Evolutionary conservation across 1,140 invertebrate species (phyloP), one percentile per base, ranked within the genome.

Genomic region (Diachasmimorpha longicaudata): DNA sequence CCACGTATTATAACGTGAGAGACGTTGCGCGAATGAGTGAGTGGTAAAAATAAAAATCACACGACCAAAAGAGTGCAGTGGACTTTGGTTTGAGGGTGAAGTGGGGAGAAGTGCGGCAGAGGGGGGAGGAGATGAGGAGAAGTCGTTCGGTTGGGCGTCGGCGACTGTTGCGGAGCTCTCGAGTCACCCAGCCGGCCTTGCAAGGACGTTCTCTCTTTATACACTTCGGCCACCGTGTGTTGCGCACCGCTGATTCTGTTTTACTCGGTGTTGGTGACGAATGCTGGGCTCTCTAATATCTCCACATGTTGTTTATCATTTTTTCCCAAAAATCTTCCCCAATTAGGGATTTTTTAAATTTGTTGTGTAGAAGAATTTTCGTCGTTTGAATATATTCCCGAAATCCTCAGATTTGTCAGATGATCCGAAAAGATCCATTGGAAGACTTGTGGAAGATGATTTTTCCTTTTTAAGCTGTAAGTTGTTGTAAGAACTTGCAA

Each of bases 131-230:
- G 21, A 31, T n/a, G 44, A 44, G 68, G 66, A 42, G 19, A 19
- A 25, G 19, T 63, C 46, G 58, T 13, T 44, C 23, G 69, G 70
- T 76, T 76, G 72, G 72, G 70, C 76, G 76, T 76, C 74, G 79
- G 67, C 77, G 71, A 75, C 55, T 72, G 76, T 74, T 72, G 76
- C 69, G 71, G 71, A 13, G 58, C 58, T 4, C 58, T 71, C 75
- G 58, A 63, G 58, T 63, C 23, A 1, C 58, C 23, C 58, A 23
- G 71, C 44, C 74, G 76, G 68, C 79, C 79, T 80, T 80, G 79
- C 79, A 80, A 80, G 79, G 79, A 80, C 79, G 79, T 76, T 78
- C 77, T 72, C 70, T 71, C 48, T 52, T 52, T 75, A 58, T 66
- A 44, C 36, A 8, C 66, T 37, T 68, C 31, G 31, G 36, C 31